Evolutionary conservation across 1,140 invertebrate species (phyloP), one percentile per base, ranked within the genome.

Genomic region (Aphidius gifuensis): DNA sequence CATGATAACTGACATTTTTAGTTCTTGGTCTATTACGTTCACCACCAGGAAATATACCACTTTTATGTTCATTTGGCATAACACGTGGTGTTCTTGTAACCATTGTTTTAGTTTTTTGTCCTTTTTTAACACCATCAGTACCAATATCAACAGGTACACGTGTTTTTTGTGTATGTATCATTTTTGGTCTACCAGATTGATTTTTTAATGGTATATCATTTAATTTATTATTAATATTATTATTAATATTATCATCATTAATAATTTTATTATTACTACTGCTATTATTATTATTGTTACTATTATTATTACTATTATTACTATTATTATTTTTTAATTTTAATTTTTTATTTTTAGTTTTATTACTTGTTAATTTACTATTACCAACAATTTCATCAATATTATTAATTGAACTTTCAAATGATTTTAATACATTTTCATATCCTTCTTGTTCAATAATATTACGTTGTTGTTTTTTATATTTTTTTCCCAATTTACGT

Each of bases 101-200:
- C 74, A 85, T 75, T 2, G 84, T 84, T 66, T 83, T 86, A 0
- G 84, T 85, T 64, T 83, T 85, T 48, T 87, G 84, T 11, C 81
- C 75, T 42, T 83, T 79, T 59, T 83, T 81, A 4, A 79, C 82
- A 6, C 80, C 82, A 64, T 83, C 83, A 16, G 72, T 80, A 42
- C 81, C 79, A 1, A 82, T 69, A 54, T 85, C 83, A 3, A 83
- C 80, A 3, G 84, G 75, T 4, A 85, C 82, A 56, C 83, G 76
- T 3, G 84, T 84, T 68, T 87, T 88, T 71, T 88, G 86, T 0
- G 88, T 90, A 66, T 89, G 88, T 64, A 90, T 90, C 88, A 90
- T 90, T 67, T 87, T 86, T 1, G 88, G 88, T 47, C 87, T 76
- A 3, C 83, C 81, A 1, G 83, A 78, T 4, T 81, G 67, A 46